A percentile compares a stretch with the other conserved stretches of the same genome.
These are phyloP conservation scores for Lobophora halterata DNA, from an alignment of 2,888 invertebrate genomes.

Conservation along the genomic window DNA sequence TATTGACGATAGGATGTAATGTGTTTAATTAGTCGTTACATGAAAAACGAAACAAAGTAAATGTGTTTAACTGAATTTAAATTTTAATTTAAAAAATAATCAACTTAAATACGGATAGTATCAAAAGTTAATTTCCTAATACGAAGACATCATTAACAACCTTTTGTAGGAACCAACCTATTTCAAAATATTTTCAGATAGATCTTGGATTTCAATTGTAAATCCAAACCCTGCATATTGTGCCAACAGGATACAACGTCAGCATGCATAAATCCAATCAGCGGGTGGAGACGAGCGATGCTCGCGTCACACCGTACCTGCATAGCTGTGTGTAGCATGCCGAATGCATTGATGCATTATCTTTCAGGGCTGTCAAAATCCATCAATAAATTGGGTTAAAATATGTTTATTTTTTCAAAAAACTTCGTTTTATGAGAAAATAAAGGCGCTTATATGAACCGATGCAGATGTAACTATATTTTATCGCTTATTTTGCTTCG, in stretches of 20 bases:
- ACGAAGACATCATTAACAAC: too few relatives aligned
- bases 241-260: constrained; percentile 33
- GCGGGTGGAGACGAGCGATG: constrained; percentile 45
- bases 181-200: too few relatives aligned
- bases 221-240: constrained; percentile 29
- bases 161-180: too few relatives aligned
- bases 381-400: background rate
- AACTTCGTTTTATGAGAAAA: background rate
- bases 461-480: too few relatives aligned
- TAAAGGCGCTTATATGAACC: too few relatives aligned
- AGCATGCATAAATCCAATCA: constrained; percentile 73
- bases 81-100: too few relatives aligned
- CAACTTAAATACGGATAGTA: too few relatives aligned
- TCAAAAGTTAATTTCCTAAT: too few relatives aligned
- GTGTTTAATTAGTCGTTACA: constrained; percentile 21
- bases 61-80: too few relatives aligned
- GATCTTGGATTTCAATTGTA: constrained; percentile 22
- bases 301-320: constrained; percentile 17
- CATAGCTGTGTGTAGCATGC: constrained; percentile 54
- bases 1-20: constrained; percentile 30
- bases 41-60: background rate
- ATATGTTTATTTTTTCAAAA: background rate
- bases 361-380: constrained; percentile 47
- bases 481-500: too few relatives aligned
- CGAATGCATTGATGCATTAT: constrained; percentile 63